Evolutionary conservation across 30 jellyfish, hydroid and myxozoan genomes (phyloP), one percentile per base, ranked within the genome.

Genomic region (Aurelia sp.): DNA sequence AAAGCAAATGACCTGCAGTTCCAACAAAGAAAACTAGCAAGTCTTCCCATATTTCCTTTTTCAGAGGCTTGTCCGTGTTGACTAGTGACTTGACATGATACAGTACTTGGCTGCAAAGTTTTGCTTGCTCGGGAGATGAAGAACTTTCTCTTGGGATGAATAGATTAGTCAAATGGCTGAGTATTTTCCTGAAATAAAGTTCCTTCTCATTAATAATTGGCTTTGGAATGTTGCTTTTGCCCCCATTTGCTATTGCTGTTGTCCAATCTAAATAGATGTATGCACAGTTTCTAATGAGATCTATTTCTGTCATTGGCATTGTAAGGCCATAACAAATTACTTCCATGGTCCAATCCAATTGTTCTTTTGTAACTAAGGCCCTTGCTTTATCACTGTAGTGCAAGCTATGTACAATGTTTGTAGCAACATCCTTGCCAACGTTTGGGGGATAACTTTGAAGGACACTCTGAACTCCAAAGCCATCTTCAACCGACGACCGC

Each of bases 291-390:
- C 85, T 94, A 3, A 94, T 94, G 87, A 84, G 91, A 35, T 94
- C 99, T 21, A 80, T 88, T 58, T 94, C 99, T 30, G 99, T 65
- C 89, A 94, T 73, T 48, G 99, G 97, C 92, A 94, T 72, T 51
- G 97, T 80, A 19, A 94, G 83, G 35, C 99, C 99, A 85, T 77
- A 94, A 67, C 99, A 94, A 31, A 94, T 85, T n/a, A 94, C 99
- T 62, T 94, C 99, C 99, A 94, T 94, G 37, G 99, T 94, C 99
- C 99, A 94, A 35, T 94, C 99, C 31, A 94, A 79, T 58, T 94
- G 97, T 59, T 89, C 96, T 63, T 80, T 86, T 17, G 97, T 71
- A 50, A 68, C 73, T 82, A 94, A 68, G 31, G 89, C 83, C 23
- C 82, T 86, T 61, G 79, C 75, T 60, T 86, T 89, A 15, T 89